Conservation (phyloP, 35 echinoderm and acorn worm species). For the Patiria miniata region DNA sequence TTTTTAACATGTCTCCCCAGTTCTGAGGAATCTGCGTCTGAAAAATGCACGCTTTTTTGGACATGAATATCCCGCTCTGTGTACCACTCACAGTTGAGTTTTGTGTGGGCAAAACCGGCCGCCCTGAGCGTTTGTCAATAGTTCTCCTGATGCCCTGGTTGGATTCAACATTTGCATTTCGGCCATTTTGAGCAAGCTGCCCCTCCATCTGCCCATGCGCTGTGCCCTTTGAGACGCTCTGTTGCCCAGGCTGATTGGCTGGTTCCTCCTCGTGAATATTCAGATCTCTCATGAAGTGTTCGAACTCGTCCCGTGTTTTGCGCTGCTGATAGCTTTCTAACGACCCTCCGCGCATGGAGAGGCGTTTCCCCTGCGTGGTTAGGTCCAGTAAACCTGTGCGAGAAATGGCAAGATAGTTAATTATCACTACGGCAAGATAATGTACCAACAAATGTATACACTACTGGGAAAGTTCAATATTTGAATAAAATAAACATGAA, state of each 20-base stretch:
- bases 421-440: too few species aligned
- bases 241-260: slow-evolving; percentile 7
- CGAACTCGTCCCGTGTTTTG: slow-evolving; percentile 86
- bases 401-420: background rate
- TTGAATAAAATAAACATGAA: too few species aligned
- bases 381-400: background rate
- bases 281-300: slow-evolving; percentile 81
- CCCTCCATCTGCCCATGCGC: background rate
- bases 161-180: background rate
- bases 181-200: background rate
- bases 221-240: slow-evolving; percentile 24
- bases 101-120: background rate
- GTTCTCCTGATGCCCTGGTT: background rate
- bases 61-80: too few species aligned
- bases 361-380: slow-evolving; percentile 22
- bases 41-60: too few species aligned
- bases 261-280: slow-evolving; percentile 37
- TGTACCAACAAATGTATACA: too few species aligned
- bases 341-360: slow-evolving; percentile 11
- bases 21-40: too few species aligned
- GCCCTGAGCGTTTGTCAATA: background rate
- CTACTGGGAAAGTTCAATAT: too few species aligned
- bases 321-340: slow-evolving; percentile 84
- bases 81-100: background rate
- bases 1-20: too few species aligned